Evolutionary conservation across 2,113 vertebrate species (phyloP).

Genomic region (Phaethon lepturus): DNA sequence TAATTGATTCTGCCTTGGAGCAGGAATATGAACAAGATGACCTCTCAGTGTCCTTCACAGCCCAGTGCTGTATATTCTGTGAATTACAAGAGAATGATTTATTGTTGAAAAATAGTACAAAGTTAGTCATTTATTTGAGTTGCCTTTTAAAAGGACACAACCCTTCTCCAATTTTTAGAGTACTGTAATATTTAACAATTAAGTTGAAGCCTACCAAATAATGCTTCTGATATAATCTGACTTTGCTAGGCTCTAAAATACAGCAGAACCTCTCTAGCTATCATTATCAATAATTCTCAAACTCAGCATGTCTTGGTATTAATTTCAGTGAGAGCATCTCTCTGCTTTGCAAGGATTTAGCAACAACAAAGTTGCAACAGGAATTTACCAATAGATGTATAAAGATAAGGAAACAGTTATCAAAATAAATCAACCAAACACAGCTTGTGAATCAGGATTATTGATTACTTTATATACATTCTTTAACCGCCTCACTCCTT

Average conservation of each 20-base stretch:
- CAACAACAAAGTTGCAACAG: not conserved
- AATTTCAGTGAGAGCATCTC: not conserved
- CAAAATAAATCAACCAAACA: not conserved
- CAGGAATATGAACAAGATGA: not conserved
- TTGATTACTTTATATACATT: not conserved
- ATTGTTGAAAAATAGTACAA: not conserved
- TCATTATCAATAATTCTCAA: not conserved
- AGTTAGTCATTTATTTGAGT: not conserved
- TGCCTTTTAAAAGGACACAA: not conserved
- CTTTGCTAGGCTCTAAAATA: not conserved
- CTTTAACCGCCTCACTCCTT: not conserved
- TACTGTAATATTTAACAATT: not conserved
- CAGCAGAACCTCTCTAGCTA: not conserved
- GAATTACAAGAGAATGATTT: not conserved
- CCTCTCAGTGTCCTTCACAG: not conserved
- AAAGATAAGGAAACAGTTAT: not conserved
- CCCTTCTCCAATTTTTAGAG: not conserved
- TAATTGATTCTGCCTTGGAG: not conserved
- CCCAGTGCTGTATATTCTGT: not conserved
- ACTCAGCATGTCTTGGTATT: not conserved
- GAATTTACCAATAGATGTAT: not conserved
- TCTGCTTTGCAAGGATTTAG: not conserved
- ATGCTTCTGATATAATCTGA: not conserved
- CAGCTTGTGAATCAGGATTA: not conserved
- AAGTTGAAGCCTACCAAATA: not conserved